Percentiles rank a stretch among this genome's conserved stretches.
Conservation (phyloP, 2,113 vertebrate genomes). For the Oryzias javanicus region DNA sequence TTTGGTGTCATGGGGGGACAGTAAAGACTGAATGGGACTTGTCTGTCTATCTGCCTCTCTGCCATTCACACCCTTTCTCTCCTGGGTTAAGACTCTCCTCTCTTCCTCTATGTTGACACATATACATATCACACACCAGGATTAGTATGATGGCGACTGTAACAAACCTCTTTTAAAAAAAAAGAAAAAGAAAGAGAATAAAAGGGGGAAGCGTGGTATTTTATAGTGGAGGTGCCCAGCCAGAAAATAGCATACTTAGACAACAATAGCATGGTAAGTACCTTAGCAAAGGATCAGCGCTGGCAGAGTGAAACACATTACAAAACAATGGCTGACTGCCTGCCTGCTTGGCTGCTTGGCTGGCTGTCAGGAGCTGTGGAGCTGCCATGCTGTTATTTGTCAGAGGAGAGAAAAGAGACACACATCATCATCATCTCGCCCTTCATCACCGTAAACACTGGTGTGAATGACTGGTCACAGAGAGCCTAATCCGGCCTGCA, state of each 20-base stretch:
- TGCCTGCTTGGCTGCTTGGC: conserved; percentile 71
- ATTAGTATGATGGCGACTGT: conserved; percentile 74
- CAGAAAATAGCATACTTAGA: conserved; percentile 79
- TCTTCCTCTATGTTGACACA: conserved; percentile 71
- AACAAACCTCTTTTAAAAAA: conserved; percentile 70
- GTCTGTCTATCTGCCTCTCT: conserved; percentile 62
- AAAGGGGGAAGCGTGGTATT: conserved; percentile 47
- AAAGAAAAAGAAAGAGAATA: conserved; percentile 15
- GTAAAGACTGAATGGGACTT: conserved; percentile 57
- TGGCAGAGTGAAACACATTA: conserved; percentile 76
- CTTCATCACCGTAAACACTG: conserved; percentile 56
- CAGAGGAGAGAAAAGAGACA: conserved; percentile 61
- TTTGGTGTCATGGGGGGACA: conserved; percentile 69
- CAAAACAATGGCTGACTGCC: conserved; percentile 75
- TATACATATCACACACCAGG: conserved; percentile 74
- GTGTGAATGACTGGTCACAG: conserved; percentile 60
- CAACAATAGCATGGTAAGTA: conserved; percentile 77
- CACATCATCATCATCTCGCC: conserved; percentile 63
- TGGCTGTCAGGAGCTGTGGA: conserved; percentile 63
- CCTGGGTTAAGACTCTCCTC: conserved; percentile 59
- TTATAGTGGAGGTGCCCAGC: conserved; percentile 75
- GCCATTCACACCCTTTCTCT: conserved; percentile 57
- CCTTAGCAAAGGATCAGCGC: conserved; percentile 75
- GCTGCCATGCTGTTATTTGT: conserved; percentile 67
- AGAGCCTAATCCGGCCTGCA: conserved; percentile 64